Conservation (phyloP, 2,888 invertebrate genomes). For the Colostygia pectinataria region DNA sequence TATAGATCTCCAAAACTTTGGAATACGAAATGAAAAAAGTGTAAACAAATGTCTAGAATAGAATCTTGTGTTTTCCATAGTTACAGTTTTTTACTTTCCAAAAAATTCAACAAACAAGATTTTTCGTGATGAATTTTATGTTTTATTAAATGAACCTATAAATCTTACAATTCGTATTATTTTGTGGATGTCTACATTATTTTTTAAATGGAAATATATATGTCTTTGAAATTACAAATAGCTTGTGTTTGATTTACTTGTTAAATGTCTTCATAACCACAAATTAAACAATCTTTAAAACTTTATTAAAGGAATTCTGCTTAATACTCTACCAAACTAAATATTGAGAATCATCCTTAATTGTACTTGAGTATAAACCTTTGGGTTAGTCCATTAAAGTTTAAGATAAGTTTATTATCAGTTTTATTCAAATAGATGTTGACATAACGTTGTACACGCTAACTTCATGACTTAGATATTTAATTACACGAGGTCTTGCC, state of each 20-base stretch:
- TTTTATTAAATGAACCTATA: slow-evolving; percentile 66
- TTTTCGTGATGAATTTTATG: slow-evolving; percentile 53
- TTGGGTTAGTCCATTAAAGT: too few relatives aligned
- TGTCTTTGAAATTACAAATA: slow-evolving; percentile 56
- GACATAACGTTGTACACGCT: too few relatives aligned
- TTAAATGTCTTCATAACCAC: background rate
- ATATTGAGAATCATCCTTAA: too few relatives aligned
- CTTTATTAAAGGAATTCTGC: too few relatives aligned
- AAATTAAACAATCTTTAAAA: too few relatives aligned
- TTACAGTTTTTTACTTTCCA: slow-evolving; percentile 47
- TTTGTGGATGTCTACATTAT: slow-evolving; percentile 60
- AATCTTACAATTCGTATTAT: slow-evolving; percentile 61
- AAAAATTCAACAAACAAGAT: slow-evolving; percentile 59
- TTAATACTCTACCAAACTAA: too few relatives aligned
- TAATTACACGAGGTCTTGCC: too few relatives aligned
- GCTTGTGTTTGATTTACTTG: slow-evolving; percentile 33
- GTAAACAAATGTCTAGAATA: slow-evolving; percentile 55
- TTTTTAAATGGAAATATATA: slow-evolving; percentile 58
- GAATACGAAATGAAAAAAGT: slow-evolving; percentile 49
- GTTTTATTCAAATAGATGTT: too few relatives aligned
- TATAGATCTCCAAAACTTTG: slow-evolving; percentile 74
- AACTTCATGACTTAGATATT: too few relatives aligned
- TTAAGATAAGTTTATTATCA: too few relatives aligned
- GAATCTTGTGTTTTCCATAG: slow-evolving; percentile 47
- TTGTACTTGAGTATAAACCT: too few relatives aligned